Evolutionary conservation across 1,140 invertebrate genomes (phyloP).

Genomic region (Drosophila bipectinata): DNA sequence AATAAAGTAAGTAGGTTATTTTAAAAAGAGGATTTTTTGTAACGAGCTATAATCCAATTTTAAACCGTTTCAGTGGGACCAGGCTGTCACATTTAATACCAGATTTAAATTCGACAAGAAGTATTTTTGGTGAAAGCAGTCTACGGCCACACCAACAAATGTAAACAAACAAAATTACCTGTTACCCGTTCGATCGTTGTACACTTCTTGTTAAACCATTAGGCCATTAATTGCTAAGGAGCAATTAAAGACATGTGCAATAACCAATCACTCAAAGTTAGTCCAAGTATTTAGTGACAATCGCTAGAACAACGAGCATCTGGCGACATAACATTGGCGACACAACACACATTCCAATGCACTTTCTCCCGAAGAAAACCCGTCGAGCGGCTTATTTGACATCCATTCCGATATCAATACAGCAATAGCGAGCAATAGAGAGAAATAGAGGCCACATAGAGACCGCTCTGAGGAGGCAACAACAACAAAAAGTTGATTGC

Average conservation of each 20-base stretch:
- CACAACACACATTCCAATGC: slow-evolving; percentile 64
- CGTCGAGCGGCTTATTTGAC: slow-evolving; percentile 75
- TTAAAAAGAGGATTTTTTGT: neutral
- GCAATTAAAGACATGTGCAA: slow-evolving; percentile 11
- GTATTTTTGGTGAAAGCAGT: slow-evolving; percentile 14
- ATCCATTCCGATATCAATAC: slow-evolving; percentile 78
- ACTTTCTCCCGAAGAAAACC: slow-evolving; percentile 74
- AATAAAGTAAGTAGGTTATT: slow-evolving; percentile 1
- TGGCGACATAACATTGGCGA: slow-evolving; percentile 11
- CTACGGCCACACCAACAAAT: slow-evolving; percentile 22
- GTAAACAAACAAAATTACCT: slow-evolving; percentile 54
- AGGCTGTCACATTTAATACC: slow-evolving; percentile 21
- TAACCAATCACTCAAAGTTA: neutral
- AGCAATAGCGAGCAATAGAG: slow-evolving; percentile 54
- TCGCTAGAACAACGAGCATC: slow-evolving; percentile 18
- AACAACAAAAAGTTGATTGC: slow-evolving; percentile 49
- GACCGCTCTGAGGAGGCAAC: slow-evolving; percentile 15
- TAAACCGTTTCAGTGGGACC: slow-evolving; percentile 12
- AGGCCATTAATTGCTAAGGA: slow-evolving; percentile 10
- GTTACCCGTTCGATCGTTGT: neutral
- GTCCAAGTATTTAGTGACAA: neutral
- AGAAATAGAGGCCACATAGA: slow-evolving; percentile 65
- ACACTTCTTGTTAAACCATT: slow-evolving; percentile 18
- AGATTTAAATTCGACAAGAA: neutral
- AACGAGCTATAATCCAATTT: neutral